Base-by-base conservation (phyloP, 2,888 invertebrate species). In the Beris chalybata region DNA sequence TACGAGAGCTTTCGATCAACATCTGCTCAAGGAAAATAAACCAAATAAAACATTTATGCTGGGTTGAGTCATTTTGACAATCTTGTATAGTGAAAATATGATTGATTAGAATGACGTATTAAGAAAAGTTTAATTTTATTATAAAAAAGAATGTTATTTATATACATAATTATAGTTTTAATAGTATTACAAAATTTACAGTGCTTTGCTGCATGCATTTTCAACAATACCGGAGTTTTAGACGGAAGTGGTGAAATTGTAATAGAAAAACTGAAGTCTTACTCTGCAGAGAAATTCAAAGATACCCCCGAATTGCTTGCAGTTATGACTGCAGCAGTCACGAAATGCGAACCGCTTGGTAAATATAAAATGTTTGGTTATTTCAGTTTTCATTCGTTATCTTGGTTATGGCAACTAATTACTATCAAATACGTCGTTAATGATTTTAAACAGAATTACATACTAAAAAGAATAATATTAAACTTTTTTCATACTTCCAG, bases 191-290 rank as follows among this genome's bases (percentile, higher is more conserved):
- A 22, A 22, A 22, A 22, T 22, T 22, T 22, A 22, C 22, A 59
- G 58, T 59, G 58, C 48, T 48, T 47, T 13, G 47, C 30, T 5
- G 58, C 45, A 30, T 59, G 58, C 9, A 31, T 59, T 11, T 59
- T 59, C 48, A 59, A 59, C n/a, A 48, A 30, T 7, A 47, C 58
- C 3, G 58, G 58, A 13, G 5, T 59, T 2, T 29, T 43, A 31
- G 47, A 13, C 13, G 58, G 58, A 31, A 22, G 22, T 22, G 22
- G 22, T 22, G 31, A 43, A 12, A 47, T 59, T 2, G 30, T 47
- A 9, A 15, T 12, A 13, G 58, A 45, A 11, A 59, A 59, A 30
- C 32, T 13, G 7, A n/a, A 30, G 3, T 48, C 2, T n/a, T 30
- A 48, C n/a, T 2, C 48, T 12, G 48, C 22, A 6, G 30, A 59